phyloP scores from a whole-genome alignment of 2,113 vertebrate species.

The Entomyzon cyanotis region DNA sequence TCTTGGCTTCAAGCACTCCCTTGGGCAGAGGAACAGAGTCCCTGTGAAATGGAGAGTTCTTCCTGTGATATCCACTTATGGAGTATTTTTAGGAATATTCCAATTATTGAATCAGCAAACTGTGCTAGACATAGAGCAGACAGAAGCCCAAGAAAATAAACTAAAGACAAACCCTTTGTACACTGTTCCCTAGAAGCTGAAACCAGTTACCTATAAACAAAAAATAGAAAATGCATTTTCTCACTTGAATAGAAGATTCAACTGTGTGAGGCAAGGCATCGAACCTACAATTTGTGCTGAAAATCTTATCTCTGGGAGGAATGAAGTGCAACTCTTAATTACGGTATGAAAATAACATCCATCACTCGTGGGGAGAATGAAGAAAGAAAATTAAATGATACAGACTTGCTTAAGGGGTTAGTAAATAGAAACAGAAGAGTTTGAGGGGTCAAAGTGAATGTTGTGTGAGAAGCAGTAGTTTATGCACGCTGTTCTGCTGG shows the following conservation, averaged over 20 bases:
- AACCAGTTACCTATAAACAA: background rate
- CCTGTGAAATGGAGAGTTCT: accelerated
- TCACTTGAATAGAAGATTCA: background rate
- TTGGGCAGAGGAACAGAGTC: background rate
- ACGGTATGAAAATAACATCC: background rate
- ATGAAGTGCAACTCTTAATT: background rate
- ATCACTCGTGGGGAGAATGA: background rate
- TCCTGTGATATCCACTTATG: accelerated
- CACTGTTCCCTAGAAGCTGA: background rate
- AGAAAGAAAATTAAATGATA: background rate
- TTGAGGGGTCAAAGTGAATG: background rate
- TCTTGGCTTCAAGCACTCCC: background rate
- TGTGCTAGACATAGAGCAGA: background rate
- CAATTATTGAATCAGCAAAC: background rate
- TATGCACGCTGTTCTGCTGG: background rate
- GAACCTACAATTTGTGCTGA: background rate
- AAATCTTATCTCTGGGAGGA: background rate
- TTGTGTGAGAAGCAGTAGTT: background rate
- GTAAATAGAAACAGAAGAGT: background rate
- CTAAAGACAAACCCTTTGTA: background rate
- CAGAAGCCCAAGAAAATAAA: background rate
- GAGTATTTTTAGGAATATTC: background rate
- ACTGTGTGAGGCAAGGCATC: background rate
- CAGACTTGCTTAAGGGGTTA: background rate
- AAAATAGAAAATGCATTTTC: background rate